Evolutionary conservation across 2,797 vertebrate species (phyloP).

Genomic region (Rhadinocentrus ornatus): DNA sequence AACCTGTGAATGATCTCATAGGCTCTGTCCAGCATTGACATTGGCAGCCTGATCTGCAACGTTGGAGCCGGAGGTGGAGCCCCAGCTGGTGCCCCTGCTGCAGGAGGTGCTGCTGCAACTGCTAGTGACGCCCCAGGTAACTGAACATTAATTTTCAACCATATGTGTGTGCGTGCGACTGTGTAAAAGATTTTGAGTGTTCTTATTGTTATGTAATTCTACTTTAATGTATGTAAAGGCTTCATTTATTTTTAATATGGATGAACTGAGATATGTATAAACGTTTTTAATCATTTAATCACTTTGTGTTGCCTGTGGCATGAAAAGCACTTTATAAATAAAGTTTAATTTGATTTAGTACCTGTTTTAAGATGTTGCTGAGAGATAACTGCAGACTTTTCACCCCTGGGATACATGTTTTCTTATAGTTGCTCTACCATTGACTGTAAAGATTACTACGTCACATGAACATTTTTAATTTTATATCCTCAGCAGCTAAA

Average conservation of each 20-base stretch:
- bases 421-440: background rate
- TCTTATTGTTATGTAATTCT: too few relatives aligned
- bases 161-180: too few relatives aligned
- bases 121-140: conserved; percentile 79
- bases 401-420: background rate
- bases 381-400: background rate
- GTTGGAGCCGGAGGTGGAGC: conserved; percentile 91
- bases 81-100: conserved; percentile 66
- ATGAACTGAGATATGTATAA: too few relatives aligned
- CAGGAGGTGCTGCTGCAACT: conserved; percentile 26
- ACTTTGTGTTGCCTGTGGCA: too few relatives aligned
- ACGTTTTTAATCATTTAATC: too few relatives aligned
- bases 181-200: too few relatives aligned
- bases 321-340: too few relatives aligned
- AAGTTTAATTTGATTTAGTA: background rate
- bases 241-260: too few relatives aligned
- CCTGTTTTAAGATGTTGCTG: background rate
- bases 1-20: conserved; percentile 47
- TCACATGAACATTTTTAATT: background rate
- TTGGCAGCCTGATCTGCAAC: conserved; percentile 95
- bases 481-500: conserved; percentile 82
- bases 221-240: too few relatives aligned
- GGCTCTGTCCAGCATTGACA: conserved; percentile 92
- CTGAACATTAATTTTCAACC: background rate
- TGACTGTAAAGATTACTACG: background rate